A percentile compares a stretch with the other conserved stretches of the same genome.
These are phyloP conservation scores for Nibea albiflora DNA, from an alignment of 2,113 vertebrate species.

Conservation along the genomic window DNA sequence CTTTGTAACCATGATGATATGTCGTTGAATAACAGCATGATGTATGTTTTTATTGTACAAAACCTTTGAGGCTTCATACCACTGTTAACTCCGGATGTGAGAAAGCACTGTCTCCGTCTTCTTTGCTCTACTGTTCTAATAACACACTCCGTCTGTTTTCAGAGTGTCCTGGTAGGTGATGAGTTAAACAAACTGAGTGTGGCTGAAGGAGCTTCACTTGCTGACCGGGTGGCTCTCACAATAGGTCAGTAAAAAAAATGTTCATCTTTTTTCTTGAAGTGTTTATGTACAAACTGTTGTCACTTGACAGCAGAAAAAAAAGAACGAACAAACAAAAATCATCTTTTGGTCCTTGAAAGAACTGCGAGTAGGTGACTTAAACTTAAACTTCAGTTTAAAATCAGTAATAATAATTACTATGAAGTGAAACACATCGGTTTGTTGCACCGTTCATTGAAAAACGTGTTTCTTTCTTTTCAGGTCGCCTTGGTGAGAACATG, in stretches of 20 bases:
- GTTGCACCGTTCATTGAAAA: not conserved
- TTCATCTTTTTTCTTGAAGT: not conserved
- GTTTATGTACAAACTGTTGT: no score
- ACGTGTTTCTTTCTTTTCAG: constrained; percentile 66
- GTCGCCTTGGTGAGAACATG: constrained; percentile 93
- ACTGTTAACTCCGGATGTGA: not conserved
- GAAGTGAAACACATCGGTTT: not conserved
- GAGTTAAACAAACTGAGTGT: constrained; percentile 84
- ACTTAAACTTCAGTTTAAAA: not conserved
- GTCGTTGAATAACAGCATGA: not conserved
- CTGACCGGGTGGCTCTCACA: constrained; percentile 87
- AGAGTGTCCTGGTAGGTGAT: constrained; percentile 84
- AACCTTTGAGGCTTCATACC: not conserved
- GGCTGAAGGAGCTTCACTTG: constrained; percentile 81
- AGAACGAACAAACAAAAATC: no score
- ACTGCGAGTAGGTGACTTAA: not conserved
- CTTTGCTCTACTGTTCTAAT: not conserved
- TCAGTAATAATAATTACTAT: not conserved
- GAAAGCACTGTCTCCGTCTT: not conserved
- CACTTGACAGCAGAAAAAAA: no score
- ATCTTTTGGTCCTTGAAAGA: no score
- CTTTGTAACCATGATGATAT: not conserved
- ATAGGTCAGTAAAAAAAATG: constrained; percentile 84
- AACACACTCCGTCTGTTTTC: constrained; percentile 24
- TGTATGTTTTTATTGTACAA: not conserved